These are phyloP conservation scores for Drosophila falleni DNA, from an alignment of 2,888 invertebrate genomes.

Conservation along the genomic window DNA sequence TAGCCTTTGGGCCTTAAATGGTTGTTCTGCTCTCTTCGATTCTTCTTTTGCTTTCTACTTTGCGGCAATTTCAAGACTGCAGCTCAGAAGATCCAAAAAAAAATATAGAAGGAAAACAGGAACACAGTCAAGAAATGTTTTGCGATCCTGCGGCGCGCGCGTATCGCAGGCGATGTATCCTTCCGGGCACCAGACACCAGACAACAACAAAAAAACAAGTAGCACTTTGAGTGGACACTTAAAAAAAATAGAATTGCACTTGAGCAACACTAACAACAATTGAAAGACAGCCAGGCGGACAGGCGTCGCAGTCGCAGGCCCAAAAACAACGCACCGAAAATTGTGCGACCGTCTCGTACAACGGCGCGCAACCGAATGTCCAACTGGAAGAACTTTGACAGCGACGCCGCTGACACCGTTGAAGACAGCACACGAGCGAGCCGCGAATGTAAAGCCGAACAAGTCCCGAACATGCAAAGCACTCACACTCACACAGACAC, in stretches of 20 bases:
- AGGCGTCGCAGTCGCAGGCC: slow-evolving; percentile 42
- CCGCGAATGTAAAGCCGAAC: slow-evolving; percentile 19
- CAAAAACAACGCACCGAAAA: slow-evolving; percentile 77
- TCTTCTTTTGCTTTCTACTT: slow-evolving; percentile 5
- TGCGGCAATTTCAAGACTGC: background rate
- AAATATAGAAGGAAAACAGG: background rate
- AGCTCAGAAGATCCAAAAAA: background rate
- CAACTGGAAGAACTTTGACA: slow-evolving; percentile 66
- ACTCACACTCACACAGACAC: slow-evolving; percentile 12
- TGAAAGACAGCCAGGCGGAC: slow-evolving; percentile 37
- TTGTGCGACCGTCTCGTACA: slow-evolving; percentile 85
- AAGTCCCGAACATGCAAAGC: slow-evolving; percentile 31
- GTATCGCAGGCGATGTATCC: slow-evolving; percentile 25
- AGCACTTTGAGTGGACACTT: slow-evolving; percentile 59
- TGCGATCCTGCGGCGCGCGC: slow-evolving; percentile 41
- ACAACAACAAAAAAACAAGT: slow-evolving; percentile 25
- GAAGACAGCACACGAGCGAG: slow-evolving; percentile 28
- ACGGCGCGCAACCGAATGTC: slow-evolving; percentile 86
- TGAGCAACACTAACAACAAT: slow-evolving; percentile 36
- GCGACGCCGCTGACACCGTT: slow-evolving; percentile 44
- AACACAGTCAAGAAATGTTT: slow-evolving; percentile 20
- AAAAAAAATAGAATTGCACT: slow-evolving; percentile 60
- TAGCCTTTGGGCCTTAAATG: slow-evolving; percentile 16
- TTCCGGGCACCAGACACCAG: slow-evolving; percentile 24
- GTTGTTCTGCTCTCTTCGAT: slow-evolving; percentile 2